phyloP scores from a whole-genome alignment of 1,140 invertebrate species.

The Dreissena rostriformis region DNA sequence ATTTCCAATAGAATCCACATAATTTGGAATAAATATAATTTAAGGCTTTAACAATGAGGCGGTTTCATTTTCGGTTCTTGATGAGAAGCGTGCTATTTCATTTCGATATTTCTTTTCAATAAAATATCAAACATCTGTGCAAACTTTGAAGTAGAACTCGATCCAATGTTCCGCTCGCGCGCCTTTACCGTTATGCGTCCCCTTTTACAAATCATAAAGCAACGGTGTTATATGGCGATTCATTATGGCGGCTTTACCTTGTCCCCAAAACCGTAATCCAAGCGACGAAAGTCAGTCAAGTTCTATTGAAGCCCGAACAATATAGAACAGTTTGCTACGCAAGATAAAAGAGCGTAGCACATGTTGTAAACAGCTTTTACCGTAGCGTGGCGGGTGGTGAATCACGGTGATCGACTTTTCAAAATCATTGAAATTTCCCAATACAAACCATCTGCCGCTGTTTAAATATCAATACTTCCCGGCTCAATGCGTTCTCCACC shows the following conservation, averaged over 20 bases:
- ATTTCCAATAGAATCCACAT: background rate
- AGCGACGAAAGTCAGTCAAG: background rate
- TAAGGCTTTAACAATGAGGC: background rate
- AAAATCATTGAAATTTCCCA: conserved; percentile 27
- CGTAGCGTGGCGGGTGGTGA: conserved; percentile 11
- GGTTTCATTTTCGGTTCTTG: background rate
- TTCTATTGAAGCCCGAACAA: conserved; percentile 2
- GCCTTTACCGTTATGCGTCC: conserved; percentile 48
- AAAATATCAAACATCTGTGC: conserved; percentile 31
- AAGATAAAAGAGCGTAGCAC: conserved; percentile 9
- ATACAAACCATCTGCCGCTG: conserved; percentile 45
- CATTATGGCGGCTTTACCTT: conserved; percentile 32
- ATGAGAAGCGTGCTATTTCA: background rate
- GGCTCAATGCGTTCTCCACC: conserved; percentile 37
- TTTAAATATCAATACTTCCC: conserved; percentile 44
- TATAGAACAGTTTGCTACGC: background rate
- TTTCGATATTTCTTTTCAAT: conserved; percentile 8
- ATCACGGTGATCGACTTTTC: conserved; percentile 17
- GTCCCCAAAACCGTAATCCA: background rate
- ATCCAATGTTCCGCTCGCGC: conserved; percentile 48
- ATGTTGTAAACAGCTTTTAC: conserved; percentile 35
- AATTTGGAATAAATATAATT: conserved; percentile 3
- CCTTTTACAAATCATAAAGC: conserved; percentile 14
- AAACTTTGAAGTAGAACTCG: conserved; percentile 12
- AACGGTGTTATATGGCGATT: background rate